Evolutionary conservation across 2,113 vertebrate species (phyloP), one percentile per base, ranked within the genome.

Genomic region (Oenanthe oenanthe): DNA sequence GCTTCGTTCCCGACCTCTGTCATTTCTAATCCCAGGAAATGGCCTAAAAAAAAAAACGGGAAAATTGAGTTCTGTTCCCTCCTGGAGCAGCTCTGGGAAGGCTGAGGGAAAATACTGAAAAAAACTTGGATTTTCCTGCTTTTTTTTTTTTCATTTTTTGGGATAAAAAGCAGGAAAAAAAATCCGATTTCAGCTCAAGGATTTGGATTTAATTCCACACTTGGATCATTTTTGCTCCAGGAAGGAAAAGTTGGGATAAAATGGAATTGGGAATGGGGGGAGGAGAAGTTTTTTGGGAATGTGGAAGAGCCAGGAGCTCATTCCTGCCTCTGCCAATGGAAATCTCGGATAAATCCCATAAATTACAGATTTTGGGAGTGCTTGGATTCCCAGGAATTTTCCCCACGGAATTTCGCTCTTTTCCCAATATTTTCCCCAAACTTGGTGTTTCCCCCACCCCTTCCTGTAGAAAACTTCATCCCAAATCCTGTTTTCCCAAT

Each of bases 1-100:
- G 94, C 97, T 98, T 97, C 97, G 96, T 95, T 97, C 97, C 98
- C 98, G 98, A 98, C 98, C 98, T 98, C 98, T 98, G 98, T 98
- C 98, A 98, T 98, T 98, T 98, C 95, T 97, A 98, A 98, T 98
- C 97, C 97, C 93, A 81, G 97, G 98, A 97, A 98, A 97, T 97
- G 97, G 96, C 95, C 97, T 96, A 36, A 83, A 83, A 38, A 83
- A 38, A 91, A 94, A 95, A 92, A 94, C 42, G 94, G 97, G 97
- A 97, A 97, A 98, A 98, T 97, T 97, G 97, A 98, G 97, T 97
- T 98, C 97, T 57, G 85, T 94, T 96, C 97, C 97, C 96, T 97
- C 92, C 95, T 34, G 66, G 97, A 96, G 96, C 96, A 97, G 65
- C 65, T 70, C 34, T 1, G 4, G 45, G 65, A 95, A 94, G 5